phyloP scores from a whole-genome alignment of 2,888 invertebrate species.

The Monochamus alternatus region DNA sequence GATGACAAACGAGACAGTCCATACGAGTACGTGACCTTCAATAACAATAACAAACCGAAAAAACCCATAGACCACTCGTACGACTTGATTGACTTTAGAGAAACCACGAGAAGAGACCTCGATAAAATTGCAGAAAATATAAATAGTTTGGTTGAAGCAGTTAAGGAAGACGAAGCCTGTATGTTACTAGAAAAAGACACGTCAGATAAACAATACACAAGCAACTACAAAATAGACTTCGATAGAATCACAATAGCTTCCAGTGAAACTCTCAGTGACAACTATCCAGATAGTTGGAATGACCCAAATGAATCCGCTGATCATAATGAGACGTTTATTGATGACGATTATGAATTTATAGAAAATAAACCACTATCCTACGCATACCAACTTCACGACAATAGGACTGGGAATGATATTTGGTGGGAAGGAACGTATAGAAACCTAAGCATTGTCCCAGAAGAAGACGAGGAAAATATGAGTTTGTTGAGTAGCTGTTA shows the following conservation, averaged over 20 bases:
- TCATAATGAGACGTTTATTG: slow-evolving; percentile 49
- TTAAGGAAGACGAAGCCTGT: slow-evolving; percentile 57
- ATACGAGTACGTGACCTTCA: slow-evolving; percentile 52
- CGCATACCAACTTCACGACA: slow-evolving; percentile 54
- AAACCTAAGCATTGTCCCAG: slow-evolving; percentile 69
- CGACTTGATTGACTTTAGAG: slow-evolving; percentile 59
- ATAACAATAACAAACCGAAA: slow-evolving; percentile 39
- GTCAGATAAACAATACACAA: slow-evolving; percentile 53
- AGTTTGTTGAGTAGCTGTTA: slow-evolving; percentile 62
- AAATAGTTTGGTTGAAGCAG: slow-evolving; percentile 54
- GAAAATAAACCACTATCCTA: slow-evolving; percentile 57
- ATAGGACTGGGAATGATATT: slow-evolving; percentile 60
- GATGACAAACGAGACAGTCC: slow-evolving; percentile 41
- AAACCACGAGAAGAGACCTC: slow-evolving; percentile 35
- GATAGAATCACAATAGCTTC: slow-evolving; percentile 59
- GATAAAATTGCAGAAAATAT: slow-evolving; percentile 55
- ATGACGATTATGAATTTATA: slow-evolving; percentile 65
- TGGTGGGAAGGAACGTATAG: slow-evolving; percentile 70
- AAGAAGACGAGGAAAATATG: slow-evolving; percentile 69
- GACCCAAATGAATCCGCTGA: slow-evolving; percentile 56
- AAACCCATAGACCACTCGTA: slow-evolving; percentile 52
- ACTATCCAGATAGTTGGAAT: slow-evolving; percentile 46
- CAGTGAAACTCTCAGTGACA: slow-evolving; percentile 63
- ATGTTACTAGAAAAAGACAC: slow-evolving; percentile 55
- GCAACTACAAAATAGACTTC: slow-evolving; percentile 55